Conservation (phyloP, 2,113 vertebrate genomes). For the Ploceus nigricollis region DNA sequence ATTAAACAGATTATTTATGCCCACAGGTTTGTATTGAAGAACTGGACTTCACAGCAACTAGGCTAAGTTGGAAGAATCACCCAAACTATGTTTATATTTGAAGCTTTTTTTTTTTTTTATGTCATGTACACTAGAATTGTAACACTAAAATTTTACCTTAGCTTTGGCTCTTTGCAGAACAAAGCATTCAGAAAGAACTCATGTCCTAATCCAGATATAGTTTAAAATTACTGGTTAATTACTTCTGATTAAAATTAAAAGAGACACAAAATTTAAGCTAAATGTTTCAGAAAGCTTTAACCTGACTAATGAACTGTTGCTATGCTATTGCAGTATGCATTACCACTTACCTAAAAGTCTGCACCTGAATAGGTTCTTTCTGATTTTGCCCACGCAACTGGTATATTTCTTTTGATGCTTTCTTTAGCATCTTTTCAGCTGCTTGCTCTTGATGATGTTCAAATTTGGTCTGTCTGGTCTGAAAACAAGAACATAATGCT, state of each 20-base stretch:
- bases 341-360: constrained; percentile 88
- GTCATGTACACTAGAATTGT: not conserved
- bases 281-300: not conserved
- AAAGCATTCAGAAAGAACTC: not conserved
- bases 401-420: constrained; percentile 92
- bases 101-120: not conserved
- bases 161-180: not conserved
- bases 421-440: constrained; percentile 92
- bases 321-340: not conserved
- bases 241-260: not conserved
- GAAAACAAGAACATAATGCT: not conserved
- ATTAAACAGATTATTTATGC: not conserved
- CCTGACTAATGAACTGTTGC: not conserved
- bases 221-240: not conserved
- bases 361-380: constrained; percentile 93
- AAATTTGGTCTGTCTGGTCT: constrained; percentile 91
- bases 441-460: constrained; percentile 93
- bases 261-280: not conserved
- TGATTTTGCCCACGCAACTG: constrained; percentile 92
- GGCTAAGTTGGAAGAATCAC: not conserved
- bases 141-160: not conserved
- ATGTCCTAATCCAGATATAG: not conserved
- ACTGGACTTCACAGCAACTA: not conserved
- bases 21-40: not conserved
- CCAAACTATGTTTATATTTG: not conserved